These are phyloP conservation scores for Thinocorus orbignyianus DNA, from an alignment of 2,113 vertebrate species.

Conservation along the genomic window DNA sequence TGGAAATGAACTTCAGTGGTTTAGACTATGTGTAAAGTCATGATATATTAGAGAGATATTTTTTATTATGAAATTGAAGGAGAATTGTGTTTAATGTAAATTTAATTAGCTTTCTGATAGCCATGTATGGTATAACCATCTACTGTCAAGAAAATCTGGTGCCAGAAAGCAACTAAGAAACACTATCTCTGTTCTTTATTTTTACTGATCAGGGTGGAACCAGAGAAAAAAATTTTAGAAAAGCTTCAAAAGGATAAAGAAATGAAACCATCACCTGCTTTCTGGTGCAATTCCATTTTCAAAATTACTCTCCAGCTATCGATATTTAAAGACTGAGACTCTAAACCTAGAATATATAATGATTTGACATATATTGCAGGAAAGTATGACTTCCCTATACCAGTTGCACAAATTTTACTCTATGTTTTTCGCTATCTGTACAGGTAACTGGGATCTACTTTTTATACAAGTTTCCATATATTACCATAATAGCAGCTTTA, in stretches of 20 bases:
- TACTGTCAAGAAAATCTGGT: background rate
- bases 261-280: background rate
- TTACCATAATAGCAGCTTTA: conserved; percentile 69
- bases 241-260: background rate
- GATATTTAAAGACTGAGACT: conserved; percentile 11
- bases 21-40: background rate
- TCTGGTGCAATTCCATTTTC: background rate
- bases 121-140: background rate
- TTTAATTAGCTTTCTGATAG: background rate
- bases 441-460: conserved; percentile 24
- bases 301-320: background rate
- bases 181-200: background rate
- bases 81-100: background rate
- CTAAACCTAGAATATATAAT: background rate
- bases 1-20: background rate
- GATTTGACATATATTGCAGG: background rate
- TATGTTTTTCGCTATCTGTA: conserved; percentile 28
- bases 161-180: background rate
- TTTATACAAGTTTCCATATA: conserved; percentile 41
- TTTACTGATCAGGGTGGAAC: background rate
- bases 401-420: background rate
- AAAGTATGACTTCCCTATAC: background rate
- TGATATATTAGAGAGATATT: background rate
- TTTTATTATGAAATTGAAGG: background rate
- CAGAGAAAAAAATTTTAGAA: background rate